Conservation (phyloP, 2,113 vertebrate genomes). For the Callocephalon fimbriatum region DNA sequence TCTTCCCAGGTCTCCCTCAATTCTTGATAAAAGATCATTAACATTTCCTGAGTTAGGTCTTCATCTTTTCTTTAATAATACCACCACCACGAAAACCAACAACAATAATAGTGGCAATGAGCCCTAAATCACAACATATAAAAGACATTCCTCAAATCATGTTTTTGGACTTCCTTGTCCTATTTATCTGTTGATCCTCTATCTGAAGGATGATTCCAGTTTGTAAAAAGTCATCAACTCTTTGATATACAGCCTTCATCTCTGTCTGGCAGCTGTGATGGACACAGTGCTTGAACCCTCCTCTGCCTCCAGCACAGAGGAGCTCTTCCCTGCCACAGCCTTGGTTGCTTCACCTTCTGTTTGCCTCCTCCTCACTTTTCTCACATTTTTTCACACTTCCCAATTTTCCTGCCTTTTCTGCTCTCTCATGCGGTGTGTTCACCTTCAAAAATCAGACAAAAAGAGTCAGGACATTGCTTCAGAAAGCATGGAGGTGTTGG, state of each 20-base stretch:
- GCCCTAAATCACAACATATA: background rate
- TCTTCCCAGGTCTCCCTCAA: background rate
- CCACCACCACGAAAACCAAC: background rate
- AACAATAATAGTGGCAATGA: background rate
- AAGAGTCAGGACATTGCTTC: background rate
- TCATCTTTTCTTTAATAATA: background rate
- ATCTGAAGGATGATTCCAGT: background rate
- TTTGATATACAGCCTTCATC: background rate
- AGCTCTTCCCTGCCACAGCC: background rate
- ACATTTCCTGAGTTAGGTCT: background rate
- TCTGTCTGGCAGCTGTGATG: background rate
- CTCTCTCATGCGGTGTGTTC: background rate
- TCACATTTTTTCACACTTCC: background rate
- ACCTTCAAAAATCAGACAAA: background rate
- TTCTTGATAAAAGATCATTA: background rate
- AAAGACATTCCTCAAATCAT: background rate
- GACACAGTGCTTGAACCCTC: rapidly evolving
- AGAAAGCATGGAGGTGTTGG: background rate
- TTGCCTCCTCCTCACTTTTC: background rate
- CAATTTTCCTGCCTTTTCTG: background rate
- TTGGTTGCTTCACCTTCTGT: background rate
- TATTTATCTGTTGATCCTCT: background rate
- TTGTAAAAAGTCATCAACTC: background rate
- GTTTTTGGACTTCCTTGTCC: background rate
- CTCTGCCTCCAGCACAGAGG: background rate